Evolutionary conservation across 1,140 invertebrate genomes (phyloP).

Genomic region (Sipha flava): DNA sequence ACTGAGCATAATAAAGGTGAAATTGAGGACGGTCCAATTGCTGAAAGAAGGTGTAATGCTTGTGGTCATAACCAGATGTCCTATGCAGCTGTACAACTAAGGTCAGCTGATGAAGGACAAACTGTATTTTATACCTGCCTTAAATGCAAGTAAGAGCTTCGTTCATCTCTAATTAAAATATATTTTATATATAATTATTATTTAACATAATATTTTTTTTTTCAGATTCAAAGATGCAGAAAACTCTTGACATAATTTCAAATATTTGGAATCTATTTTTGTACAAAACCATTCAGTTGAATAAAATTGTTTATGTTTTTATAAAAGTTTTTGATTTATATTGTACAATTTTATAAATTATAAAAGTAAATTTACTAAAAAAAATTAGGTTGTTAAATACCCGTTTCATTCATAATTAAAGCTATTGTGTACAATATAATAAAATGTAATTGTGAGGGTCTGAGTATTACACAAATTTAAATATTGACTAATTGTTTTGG

Average conservation of each 20-base stretch:
- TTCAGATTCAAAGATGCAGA: not conserved
- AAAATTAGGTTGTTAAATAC: too few species aligned
- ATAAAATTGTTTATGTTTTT: not conserved
- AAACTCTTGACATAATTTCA: not conserved
- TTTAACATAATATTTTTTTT: not conserved
- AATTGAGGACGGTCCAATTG: conserved; percentile 63
- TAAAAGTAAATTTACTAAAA: not conserved
- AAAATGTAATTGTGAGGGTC: too few species aligned
- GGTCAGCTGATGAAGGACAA: conserved; percentile 98
- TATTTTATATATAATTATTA: not conserved
- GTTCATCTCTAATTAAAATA: not conserved
- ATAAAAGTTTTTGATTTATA: not conserved
- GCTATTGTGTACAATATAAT: too few species aligned
- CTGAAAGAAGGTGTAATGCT: conserved; percentile 78
- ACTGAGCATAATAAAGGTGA: conserved; percentile 43
- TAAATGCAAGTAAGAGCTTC: conserved; percentile 74
- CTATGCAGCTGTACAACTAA: conserved; percentile 85
- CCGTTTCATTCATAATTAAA: too few species aligned
- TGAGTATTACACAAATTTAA: too few species aligned
- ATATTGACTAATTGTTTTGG: too few species aligned
- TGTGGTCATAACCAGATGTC: conserved; percentile 89
- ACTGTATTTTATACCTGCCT: conserved; percentile 96
- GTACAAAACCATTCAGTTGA: not conserved
- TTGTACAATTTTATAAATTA: not conserved
- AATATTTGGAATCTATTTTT: not conserved